Percentiles rank a stretch among this genome's conserved stretches.
Conservation (phyloP, 30 jellyfish, hydroid and myxozoan species). For the Nemopilema nomurai region DNA sequence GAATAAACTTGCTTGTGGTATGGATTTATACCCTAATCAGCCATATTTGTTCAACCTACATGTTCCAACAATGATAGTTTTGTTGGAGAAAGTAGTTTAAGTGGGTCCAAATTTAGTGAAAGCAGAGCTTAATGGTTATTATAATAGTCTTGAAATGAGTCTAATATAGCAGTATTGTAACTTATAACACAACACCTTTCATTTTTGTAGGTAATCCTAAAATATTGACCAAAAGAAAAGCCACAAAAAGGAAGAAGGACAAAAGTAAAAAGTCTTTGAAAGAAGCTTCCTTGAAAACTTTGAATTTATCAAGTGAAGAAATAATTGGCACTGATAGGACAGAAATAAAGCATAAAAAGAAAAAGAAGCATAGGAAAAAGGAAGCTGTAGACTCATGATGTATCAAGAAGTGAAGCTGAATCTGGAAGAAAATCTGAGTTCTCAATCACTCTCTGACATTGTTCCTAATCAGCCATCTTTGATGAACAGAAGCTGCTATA, state of each 20-base stretch:
- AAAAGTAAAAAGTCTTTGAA: neutral
- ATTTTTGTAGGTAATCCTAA: neutral
- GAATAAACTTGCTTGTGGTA: too few relatives aligned
- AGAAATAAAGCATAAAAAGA: neutral
- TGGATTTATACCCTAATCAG: too few relatives aligned
- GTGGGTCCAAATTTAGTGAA: too few relatives aligned
- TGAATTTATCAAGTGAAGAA: neutral
- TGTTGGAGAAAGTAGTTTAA: too few relatives aligned
- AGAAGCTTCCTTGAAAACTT: neutral
- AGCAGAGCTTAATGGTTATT: too few relatives aligned
- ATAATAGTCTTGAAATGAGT: too few relatives aligned
- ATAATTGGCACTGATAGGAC: neutral
- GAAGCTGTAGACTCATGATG: neutral
- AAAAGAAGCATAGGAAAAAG: neutral
- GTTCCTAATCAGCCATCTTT: neutral
- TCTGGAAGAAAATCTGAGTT: neutral
- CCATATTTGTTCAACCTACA: too few relatives aligned
- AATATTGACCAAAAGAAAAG: neutral
- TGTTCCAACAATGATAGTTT: too few relatives aligned
- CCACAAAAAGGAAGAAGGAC: slow-evolving; percentile 11
- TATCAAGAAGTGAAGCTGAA: neutral
- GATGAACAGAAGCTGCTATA: neutral
- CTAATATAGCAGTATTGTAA: too few relatives aligned
- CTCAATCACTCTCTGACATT: too few relatives aligned
- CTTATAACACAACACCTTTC: too few relatives aligned